phyloP scores from a whole-genome alignment of 2,888 invertebrate genomes.

The Erebia palarica region DNA sequence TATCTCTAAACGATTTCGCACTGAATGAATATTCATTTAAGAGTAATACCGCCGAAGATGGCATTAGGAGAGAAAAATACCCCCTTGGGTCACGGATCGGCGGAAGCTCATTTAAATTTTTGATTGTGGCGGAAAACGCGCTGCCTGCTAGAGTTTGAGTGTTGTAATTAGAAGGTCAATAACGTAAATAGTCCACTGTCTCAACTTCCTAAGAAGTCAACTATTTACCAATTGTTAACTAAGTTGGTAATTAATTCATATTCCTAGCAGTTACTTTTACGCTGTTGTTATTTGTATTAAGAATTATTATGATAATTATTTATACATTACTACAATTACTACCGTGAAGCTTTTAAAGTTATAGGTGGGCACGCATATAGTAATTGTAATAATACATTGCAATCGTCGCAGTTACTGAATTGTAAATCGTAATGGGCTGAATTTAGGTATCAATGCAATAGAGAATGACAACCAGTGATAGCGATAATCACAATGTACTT shows the following conservation, averaged over 20 bases:
- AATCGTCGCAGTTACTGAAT: too few relatives aligned
- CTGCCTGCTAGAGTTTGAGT: conserved; percentile 58
- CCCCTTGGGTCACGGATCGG: conserved; percentile 55
- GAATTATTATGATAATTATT: too few relatives aligned
- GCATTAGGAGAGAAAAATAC: conserved; percentile 69
- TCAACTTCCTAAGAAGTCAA: background rate
- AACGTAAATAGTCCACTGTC: conserved; percentile 23
- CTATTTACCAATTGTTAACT: too few relatives aligned
- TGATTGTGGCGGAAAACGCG: conserved; percentile 69
- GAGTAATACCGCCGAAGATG: conserved; percentile 76
- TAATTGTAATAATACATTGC: too few relatives aligned
- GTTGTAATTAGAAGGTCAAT: conserved; percentile 57
- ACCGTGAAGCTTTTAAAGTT: too few relatives aligned
- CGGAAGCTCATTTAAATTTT: conserved; percentile 77
- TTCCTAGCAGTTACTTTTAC: too few relatives aligned
- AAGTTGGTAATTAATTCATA: too few relatives aligned
- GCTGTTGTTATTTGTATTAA: too few relatives aligned
- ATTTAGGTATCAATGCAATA: background rate
- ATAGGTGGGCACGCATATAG: too few relatives aligned
- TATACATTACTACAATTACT: too few relatives aligned
- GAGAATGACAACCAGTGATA: conserved; percentile 8
- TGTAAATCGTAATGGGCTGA: too few relatives aligned
- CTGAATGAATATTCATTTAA: conserved; percentile 80
- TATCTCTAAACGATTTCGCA: conserved; percentile 79
- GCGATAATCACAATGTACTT: background rate